Base-by-base conservation (phyloP, 2,888 invertebrate genomes). In the Pardosa pseudoannulata region DNA sequence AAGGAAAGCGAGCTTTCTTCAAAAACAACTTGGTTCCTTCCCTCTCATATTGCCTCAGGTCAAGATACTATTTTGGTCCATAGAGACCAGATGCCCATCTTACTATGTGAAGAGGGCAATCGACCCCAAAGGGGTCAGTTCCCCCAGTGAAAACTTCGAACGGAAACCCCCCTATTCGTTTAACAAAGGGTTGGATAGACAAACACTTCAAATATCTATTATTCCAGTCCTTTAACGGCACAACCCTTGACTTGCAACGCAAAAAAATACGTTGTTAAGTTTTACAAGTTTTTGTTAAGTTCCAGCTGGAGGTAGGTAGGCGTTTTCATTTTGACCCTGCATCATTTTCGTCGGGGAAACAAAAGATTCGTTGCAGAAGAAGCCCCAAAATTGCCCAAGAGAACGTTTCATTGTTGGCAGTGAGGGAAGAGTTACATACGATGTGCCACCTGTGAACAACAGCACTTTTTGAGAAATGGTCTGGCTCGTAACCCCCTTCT, bases 1-100 rank as follows among this genome's bases (percentile, higher is more conserved):
- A n/a, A 16, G 41, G 6, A 46, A 16, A 36, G 6, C 9, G 16
- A 46, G 1, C 16, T 46, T 46, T 16, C 41, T 46, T 13, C 41
- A 46, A n/a, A 46, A 46, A 46, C 41, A 46, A 16, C 16, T 46
- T 16, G 16, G 16, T 5, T 46, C 2, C 41, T 46, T 11, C 41
- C n/a, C 41, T 46, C 6, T 16, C 41, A 11, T 7, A 36, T 46
- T 46, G 13, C 19, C 56, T 56, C 19, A 56, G 56, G 56, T 56
- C 56, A 56, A 56, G 56, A 56, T 56, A 56, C 56, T 56, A 56
- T 56, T 56, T 56, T 56, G 56, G 56, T 19, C 56, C 19, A 3
- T 6, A 3, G 23, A 56, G 23, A 56, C 5, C 56, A 56, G 56
- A 56, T 56, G 56, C 56, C 23, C 23, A 19, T 56, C 2, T 36